Evolutionary conservation across 2,888 invertebrate genomes (phyloP), one percentile per base, ranked within the genome.

Genomic region (Ramazzottius varieornatus): DNA sequence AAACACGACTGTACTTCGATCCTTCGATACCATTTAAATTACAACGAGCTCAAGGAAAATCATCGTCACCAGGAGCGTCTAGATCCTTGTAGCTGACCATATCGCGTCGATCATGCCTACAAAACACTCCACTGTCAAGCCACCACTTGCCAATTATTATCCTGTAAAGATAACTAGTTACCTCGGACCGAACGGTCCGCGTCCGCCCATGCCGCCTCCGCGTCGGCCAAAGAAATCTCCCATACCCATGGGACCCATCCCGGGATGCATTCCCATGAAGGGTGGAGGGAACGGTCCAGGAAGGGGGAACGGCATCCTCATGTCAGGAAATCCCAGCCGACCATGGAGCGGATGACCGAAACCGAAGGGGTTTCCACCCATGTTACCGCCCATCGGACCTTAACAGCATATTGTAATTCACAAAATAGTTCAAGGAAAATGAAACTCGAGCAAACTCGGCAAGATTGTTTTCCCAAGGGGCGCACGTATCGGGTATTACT

Each of bases 41-140:
- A n/a, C n/a, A n/a, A n/a, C n/a, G n/a, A n/a, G 40, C 20, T 40
- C 40, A 84, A 78, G 86, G 85, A 76, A 84, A 82, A 76, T 86
- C 86, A 75, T 82, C 82, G 76, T 86, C 86, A 79, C 78, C 79
- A 13, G 86, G 86, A 77, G 86, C 86, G 81, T 89, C 88, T 81
- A 89, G 82, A 81, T 89, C 89, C 80, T 86, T 84, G 83, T 89
- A 89, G 77, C 84, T 85, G 78, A 88, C 82, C 77, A 88, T 81
- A 77, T 85, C 83, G 78, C 88, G 82, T 2, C 78, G 77, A 70
- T 79, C 80, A 40, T 72, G 71, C 40, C 73, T 70, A 67, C 20
- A 65, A 69, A 54, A 68, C 69, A 63, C 64, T 33, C n/a, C n/a
- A n/a, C 8, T 24, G 32, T 65, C n/a, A 29, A 33, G 4, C 32